These are phyloP conservation scores for Drosophila bunnanda DNA, from an alignment of 2,888 invertebrate genomes.

Conservation along the genomic window DNA sequence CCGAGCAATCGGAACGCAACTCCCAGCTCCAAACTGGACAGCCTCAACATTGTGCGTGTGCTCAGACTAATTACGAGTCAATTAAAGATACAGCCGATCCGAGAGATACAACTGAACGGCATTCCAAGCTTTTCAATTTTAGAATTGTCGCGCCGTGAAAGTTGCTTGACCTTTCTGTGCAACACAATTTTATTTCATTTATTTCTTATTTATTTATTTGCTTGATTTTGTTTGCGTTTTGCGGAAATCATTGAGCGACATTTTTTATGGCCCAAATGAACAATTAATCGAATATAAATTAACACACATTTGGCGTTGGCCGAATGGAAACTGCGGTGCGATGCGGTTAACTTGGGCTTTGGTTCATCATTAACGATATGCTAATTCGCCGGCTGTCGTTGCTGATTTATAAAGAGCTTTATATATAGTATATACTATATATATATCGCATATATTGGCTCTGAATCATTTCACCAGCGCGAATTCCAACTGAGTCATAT, in stretches of 20 bases:
- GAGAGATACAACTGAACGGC: constrained; percentile 13
- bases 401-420: constrained; percentile 40
- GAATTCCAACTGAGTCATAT: constrained; percentile 54
- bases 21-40: constrained; percentile 6
- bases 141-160: constrained; percentile 62
- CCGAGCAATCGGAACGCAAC: background rate
- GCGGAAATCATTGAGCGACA: constrained; percentile 50
- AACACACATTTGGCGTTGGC: constrained; percentile 34
- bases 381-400: constrained; percentile 50
- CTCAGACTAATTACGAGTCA: constrained; percentile 59
- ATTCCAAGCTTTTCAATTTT: constrained; percentile 47
- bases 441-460: constrained; percentile 11
- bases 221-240: background rate
- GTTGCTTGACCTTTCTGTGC: constrained; percentile 60
- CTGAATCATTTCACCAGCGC: constrained; percentile 7
- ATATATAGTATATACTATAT: constrained; percentile 26
- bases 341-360: constrained; percentile 2
- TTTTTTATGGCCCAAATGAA: constrained; percentile 60
- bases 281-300: constrained; percentile 55
- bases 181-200: background rate
- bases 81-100: constrained; percentile 43
- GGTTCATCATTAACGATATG: constrained; percentile 52
- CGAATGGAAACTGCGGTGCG: constrained; percentile 10
- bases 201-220: background rate
- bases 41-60: constrained; percentile 47